Evolutionary conservation across 2,888 invertebrate genomes (phyloP).

Genomic region (Ceratothoa steindachneri): DNA sequence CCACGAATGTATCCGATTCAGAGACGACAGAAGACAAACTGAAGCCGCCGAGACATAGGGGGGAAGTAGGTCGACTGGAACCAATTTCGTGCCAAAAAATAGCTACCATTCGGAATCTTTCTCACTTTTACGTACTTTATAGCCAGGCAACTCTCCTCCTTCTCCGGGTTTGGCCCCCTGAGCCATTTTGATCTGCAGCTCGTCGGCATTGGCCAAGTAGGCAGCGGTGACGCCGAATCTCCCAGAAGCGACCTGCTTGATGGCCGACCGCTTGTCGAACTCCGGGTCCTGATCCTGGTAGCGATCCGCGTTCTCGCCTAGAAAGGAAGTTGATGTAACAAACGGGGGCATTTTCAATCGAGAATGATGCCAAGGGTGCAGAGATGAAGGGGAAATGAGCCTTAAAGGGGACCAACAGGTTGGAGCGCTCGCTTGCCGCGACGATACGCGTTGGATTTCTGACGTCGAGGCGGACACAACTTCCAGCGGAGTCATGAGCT

Average conservation of each 20-base stretch:
- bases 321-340: constrained; percentile 36
- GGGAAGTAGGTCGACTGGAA: too few relatives aligned
- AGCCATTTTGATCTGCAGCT: constrained; percentile 99
- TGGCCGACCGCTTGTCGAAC: constrained; percentile 82
- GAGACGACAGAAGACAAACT: too few relatives aligned
- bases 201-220: constrained; percentile 94
- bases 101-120: too few relatives aligned
- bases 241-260: constrained; percentile 98
- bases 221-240: constrained; percentile 97
- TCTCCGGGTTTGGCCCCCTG: constrained; percentile 99
- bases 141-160: constrained; percentile 92
- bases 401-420: too few relatives aligned
- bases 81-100: too few relatives aligned
- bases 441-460: too few relatives aligned
- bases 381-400: too few relatives aligned
- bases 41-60: too few relatives aligned
- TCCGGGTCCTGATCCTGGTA: constrained; percentile 76
- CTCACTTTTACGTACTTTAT: constrained; percentile 62
- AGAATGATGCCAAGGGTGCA: too few relatives aligned
- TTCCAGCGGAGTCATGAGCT: background rate
- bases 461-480: background rate
- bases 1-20: too few relatives aligned
- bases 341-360: too few relatives aligned
- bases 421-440: too few relatives aligned
- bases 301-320: constrained; percentile 60